A percentile compares a stretch with the other conserved stretches of the same genome.
Evolutionary conservation across 2,113 vertebrate species (phyloP).

Genomic region (Bolborhynchus lineola): DNA sequence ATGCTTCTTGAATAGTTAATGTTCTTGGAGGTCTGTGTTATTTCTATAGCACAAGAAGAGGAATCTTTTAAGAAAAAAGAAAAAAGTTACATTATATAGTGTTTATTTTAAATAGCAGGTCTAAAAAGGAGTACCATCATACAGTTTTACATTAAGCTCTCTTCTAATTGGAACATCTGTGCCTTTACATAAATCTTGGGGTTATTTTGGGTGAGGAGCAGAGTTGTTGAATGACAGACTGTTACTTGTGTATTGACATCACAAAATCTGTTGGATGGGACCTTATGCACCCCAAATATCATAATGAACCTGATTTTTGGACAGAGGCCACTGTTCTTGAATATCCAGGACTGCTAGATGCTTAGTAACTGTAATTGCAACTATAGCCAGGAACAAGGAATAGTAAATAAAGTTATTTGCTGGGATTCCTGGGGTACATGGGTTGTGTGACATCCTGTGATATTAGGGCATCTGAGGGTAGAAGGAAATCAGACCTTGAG

Average conservation of each 20-base stretch:
- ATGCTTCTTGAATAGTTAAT: neutral
- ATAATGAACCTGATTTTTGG: neutral
- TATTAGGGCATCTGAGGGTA: neutral
- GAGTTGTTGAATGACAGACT: neutral
- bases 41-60: neutral
- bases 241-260: neutral
- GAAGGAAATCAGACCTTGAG: neutral
- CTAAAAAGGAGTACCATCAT: neutral
- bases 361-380: neutral
- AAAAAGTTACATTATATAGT: neutral
- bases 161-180: neutral
- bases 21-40: neutral
- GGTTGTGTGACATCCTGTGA: neutral
- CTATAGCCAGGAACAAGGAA: neutral
- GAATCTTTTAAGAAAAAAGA: neutral
- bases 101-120: neutral
- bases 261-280: neutral
- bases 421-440: neutral
- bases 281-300: neutral
- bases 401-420: neutral
- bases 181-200: neutral
- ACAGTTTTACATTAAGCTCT: neutral
- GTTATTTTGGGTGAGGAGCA: neutral
- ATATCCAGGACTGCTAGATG: neutral
- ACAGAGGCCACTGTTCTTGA: neutral